A percentile compares a stretch with the other conserved stretches of the same genome.
phyloP scores from a whole-genome alignment of 2,888 invertebrate genomes.

The Nyleta sp. region DNA sequence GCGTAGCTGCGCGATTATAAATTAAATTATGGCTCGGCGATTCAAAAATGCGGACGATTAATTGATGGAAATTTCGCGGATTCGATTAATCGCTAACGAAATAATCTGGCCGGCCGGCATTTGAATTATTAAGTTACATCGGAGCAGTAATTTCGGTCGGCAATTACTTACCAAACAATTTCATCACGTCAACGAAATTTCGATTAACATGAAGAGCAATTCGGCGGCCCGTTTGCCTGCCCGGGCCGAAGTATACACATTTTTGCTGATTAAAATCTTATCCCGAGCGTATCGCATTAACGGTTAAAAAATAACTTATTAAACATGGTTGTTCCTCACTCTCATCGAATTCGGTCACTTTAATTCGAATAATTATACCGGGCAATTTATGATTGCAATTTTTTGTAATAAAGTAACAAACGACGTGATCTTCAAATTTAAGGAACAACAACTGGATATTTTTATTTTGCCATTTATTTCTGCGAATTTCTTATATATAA shows the following conservation, averaged over 20 bases:
- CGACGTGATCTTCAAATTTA: too few relatives aligned
- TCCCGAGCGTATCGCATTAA: constrained; percentile 32
- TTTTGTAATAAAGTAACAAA: too few relatives aligned
- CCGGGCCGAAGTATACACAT: constrained; percentile 21
- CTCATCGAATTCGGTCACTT: too few relatives aligned
- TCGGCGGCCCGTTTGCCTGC: constrained; percentile 1
- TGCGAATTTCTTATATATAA: too few relatives aligned
- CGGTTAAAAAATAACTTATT: constrained; percentile 42
- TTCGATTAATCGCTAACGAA: constrained; percentile 31
- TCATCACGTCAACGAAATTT: constrained; percentile 57
- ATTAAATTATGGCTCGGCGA: neutral
- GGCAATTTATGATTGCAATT: too few relatives aligned
- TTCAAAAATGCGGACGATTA: neutral
- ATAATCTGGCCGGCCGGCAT: constrained; percentile 19
- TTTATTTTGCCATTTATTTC: too few relatives aligned
- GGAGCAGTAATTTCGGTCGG: constrained; percentile 35
- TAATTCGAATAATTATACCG: too few relatives aligned
- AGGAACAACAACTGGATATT: too few relatives aligned
- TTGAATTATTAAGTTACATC: constrained; percentile 52
- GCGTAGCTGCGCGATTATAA: neutral
- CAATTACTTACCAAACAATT: constrained; percentile 60
- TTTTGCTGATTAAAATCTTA: constrained; percentile 59
- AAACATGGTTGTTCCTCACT: too few relatives aligned
- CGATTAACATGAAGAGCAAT: constrained; percentile 41
- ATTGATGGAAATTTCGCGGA: constrained; percentile 38